Percentiles rank a stretch among this genome's conserved stretches.
phyloP scores from a whole-genome alignment of 2,113 vertebrate genomes.

The Brachypteracias leptosomus region DNA sequence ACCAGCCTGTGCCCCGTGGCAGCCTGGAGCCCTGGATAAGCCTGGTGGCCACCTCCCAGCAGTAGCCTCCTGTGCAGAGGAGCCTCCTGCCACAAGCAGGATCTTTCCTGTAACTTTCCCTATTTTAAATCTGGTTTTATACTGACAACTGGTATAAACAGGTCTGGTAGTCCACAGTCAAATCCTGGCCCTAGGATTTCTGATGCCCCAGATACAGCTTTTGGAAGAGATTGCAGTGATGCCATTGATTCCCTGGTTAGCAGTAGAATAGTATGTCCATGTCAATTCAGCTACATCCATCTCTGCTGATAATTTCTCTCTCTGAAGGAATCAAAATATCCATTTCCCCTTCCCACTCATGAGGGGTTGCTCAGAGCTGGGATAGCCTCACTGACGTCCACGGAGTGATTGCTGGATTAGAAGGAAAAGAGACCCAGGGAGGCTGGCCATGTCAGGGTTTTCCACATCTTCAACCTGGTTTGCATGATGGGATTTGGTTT shows the following conservation, averaged over 20 bases:
- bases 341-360: not conserved
- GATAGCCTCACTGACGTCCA: not conserved
- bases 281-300: not conserved
- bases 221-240: not conserved
- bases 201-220: not conserved
- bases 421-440: not conserved
- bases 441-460: not conserved
- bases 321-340: not conserved
- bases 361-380: not conserved
- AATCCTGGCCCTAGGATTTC: not conserved
- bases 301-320: not conserved
- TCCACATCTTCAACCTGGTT: not conserved
- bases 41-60: not conserved
- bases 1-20: rapidly evolving
- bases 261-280: not conserved
- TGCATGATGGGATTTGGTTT: not conserved
- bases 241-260: not conserved
- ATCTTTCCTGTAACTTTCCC: not conserved
- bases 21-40: not conserved
- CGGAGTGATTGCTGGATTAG: rapidly evolving
- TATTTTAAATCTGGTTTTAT: not conserved
- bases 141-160: not conserved
- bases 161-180: not conserved
- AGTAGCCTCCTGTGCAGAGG: not conserved
- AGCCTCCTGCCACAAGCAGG: not conserved